Conservation (phyloP, 2,113 vertebrate genomes). For the Heptranchias perlo region DNA sequence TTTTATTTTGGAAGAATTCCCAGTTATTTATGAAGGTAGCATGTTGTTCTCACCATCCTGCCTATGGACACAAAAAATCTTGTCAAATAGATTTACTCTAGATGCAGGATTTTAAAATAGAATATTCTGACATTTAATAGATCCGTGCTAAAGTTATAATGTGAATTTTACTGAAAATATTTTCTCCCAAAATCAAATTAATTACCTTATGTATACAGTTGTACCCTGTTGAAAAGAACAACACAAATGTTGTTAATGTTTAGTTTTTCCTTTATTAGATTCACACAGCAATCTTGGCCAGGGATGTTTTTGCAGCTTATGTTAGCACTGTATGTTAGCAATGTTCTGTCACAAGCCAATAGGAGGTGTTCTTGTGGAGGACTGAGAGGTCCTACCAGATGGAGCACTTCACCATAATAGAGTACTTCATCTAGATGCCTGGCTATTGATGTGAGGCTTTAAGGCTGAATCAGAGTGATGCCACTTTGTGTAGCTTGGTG, state of each 20-base stretch:
- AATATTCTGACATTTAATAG: not conserved
- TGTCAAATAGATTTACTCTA: not conserved
- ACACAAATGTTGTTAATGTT: not conserved
- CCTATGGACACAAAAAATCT: not conserved
- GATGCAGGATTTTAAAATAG: not conserved
- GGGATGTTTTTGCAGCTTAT: not conserved
- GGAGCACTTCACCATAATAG: not conserved
- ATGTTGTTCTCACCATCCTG: too few relatives aligned
- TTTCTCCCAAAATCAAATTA: not conserved
- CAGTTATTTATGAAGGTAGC: too few relatives aligned
- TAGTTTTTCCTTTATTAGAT: not conserved
- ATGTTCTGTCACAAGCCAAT: not conserved
- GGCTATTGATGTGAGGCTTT: not conserved
- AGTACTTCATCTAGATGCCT: not conserved
- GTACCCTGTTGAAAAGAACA: not conserved
- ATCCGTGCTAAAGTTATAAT: not conserved
- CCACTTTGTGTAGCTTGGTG: not conserved
- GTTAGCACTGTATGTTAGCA: not conserved
- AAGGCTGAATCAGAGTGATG: not conserved
- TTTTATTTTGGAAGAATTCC: too few relatives aligned
- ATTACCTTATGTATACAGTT: not conserved
- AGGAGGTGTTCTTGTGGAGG: not conserved
- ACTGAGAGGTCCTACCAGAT: not conserved
- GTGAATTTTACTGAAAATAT: not conserved
- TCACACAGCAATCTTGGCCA: not conserved